Conservation (phyloP, 2,113 vertebrate species). For the Corydoras sp. region DNA sequence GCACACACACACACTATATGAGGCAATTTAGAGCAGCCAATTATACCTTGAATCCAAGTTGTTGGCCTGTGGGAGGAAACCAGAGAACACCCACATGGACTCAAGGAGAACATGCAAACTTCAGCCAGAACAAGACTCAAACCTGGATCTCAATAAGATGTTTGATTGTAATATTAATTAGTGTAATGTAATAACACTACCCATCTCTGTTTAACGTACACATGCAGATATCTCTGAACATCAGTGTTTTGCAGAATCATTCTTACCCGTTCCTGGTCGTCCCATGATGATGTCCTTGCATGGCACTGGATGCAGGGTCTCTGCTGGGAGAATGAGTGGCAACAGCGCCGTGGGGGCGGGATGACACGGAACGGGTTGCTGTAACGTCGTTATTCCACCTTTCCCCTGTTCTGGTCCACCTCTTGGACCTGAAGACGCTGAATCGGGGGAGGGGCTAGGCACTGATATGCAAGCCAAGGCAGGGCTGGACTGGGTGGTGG, state of each 20-base stretch:
- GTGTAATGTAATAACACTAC: too few species aligned
- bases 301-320: conserved; percentile 78
- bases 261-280: conserved; percentile 86
- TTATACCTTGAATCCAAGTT: too few species aligned
- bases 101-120: too few species aligned
- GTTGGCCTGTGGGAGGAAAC: too few species aligned
- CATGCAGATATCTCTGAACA: too few species aligned
- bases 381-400: conserved; percentile 57
- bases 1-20: too few species aligned
- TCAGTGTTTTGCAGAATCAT: not conserved
- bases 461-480: conserved; percentile 61
- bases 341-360: conserved; percentile 84
- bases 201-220: too few species aligned
- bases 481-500: conserved; percentile 50
- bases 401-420: conserved; percentile 44
- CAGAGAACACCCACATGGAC: too few species aligned
- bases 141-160: too few species aligned
- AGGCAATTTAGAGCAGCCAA: too few species aligned
- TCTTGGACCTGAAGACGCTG: conserved; percentile 45
- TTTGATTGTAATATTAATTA: too few species aligned
- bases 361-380: conserved; percentile 85
- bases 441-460: conserved; percentile 52
- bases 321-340: conserved; percentile 80
- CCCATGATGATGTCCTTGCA: conserved; percentile 91
- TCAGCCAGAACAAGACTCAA: too few species aligned